phyloP scores from a whole-genome alignment of 2,888 invertebrate species.

The Zele albiditarsus region DNA sequence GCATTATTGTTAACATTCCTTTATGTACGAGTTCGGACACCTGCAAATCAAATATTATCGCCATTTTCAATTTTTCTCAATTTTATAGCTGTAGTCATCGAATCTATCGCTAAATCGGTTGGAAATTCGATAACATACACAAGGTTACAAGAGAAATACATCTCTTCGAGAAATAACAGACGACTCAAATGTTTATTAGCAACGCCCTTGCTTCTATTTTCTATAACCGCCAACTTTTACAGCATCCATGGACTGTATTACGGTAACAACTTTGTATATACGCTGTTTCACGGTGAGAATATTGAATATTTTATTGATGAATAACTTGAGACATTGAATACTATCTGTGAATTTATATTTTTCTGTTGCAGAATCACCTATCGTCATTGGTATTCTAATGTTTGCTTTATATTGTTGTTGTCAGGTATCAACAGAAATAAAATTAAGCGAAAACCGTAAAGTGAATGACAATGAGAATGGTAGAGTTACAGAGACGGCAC shows the following conservation, averaged over 20 bases:
- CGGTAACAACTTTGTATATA: constrained; percentile 81
- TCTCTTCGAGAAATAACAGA: constrained; percentile 72
- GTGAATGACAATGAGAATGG: neutral
- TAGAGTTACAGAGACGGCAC: too few relatives aligned
- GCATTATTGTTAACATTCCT: constrained; percentile 85
- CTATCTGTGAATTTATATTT: constrained; percentile 39
- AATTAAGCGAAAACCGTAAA: constrained; percentile 61
- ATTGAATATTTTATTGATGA: constrained; percentile 49
- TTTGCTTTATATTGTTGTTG: constrained; percentile 76
- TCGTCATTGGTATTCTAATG: constrained; percentile 65
- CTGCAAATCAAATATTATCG: constrained; percentile 85
- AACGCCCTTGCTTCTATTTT: constrained; percentile 84
- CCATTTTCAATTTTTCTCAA: constrained; percentile 92
- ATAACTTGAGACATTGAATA: constrained; percentile 47
- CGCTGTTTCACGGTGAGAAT: constrained; percentile 75
- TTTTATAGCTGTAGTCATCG: constrained; percentile 84
- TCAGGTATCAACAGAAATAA: constrained; percentile 75
- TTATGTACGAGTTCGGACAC: constrained; percentile 90
- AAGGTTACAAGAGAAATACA: constrained; percentile 69
- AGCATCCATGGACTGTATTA: constrained; percentile 86
- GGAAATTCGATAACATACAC: constrained; percentile 74
- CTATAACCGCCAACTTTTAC: constrained; percentile 90
- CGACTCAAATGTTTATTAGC: constrained; percentile 81
- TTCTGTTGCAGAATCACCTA: constrained; percentile 67
- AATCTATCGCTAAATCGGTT: constrained; percentile 77